Conservation (phyloP, 92 coral and sea anemone species). For the Umimayanthus kanabou region DNA sequence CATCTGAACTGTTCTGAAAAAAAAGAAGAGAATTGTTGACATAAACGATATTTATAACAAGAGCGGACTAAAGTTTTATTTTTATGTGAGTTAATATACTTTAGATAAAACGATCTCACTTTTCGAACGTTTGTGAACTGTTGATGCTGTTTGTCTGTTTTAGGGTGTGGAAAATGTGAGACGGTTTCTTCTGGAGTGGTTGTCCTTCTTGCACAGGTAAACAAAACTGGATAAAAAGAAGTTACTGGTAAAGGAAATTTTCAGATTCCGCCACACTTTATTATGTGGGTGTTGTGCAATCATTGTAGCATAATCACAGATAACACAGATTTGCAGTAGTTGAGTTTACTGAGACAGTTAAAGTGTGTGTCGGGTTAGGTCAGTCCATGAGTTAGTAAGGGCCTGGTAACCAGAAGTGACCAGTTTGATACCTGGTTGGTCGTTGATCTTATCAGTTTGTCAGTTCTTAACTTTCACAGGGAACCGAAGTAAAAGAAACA, state of each 20-base stretch:
- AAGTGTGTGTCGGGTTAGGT: too few species aligned
- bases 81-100: too few species aligned
- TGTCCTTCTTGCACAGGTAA: constrained; percentile 93
- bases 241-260: neutral
- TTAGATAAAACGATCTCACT: neutral
- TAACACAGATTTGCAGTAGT: too few species aligned
- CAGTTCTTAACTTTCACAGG: too few species aligned
- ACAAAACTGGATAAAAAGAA: neutral
- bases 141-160: neutral
- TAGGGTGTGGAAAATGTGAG: constrained; percentile 98
- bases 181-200: constrained; percentile 92
- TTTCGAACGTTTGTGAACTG: neutral
- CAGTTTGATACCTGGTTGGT: too few species aligned
- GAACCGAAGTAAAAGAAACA: too few species aligned
- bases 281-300: neutral
- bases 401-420: too few species aligned
- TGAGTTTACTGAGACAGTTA: too few species aligned
- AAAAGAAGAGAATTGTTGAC: neutral
- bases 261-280: neutral
- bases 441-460: too few species aligned
- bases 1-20: neutral
- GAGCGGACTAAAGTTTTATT: neutral
- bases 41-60: neutral
- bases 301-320: too few species aligned
- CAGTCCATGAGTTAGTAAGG: too few species aligned